Evolutionary conservation across 2,113 vertebrate species (phyloP), one percentile per base, ranked within the genome.

Genomic region (Collichthys lucidus): DNA sequence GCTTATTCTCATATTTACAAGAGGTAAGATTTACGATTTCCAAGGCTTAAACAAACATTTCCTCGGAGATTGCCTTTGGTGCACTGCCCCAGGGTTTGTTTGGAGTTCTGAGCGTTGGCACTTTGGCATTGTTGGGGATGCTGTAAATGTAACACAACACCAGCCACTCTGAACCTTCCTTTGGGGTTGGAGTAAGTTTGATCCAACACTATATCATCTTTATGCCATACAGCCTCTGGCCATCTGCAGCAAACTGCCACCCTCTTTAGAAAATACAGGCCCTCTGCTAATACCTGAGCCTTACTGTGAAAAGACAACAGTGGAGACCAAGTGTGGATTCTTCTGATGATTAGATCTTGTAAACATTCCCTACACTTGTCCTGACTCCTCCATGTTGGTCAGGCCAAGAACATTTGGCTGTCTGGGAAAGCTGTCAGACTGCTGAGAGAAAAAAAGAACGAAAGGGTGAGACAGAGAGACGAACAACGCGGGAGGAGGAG

Each of bases 361-460:
- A 82, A 84, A 74, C 69, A 79, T 76, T 82, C 65, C 26, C 29
- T 9, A 56, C 64, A 76, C 40, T 78, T 70, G 78, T 83, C 84
- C 44, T 1, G 31, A 77, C 60, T 90, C 47, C 75, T 87, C 56
- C 42, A 11, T 82, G 66, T 24, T 77, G 64, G 53, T 74, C 77
- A 50, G 60, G 77, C 75, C 78, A 71, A 88, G 85, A 89, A 82
- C 80, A 83, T 71, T 79, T 84, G 86, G 70, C 82, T 86, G 62
- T 74, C 73, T 76, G 56, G 63, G 69, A 76, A 79, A 79, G 64
- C 78, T 84, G 76, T 86, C 67, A 76, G 77, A 86, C 70, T 71
- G 79, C 71, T 59, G 77, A 78, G 42, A 79, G 65, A 79, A 42
- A 79, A 42, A 57, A 64, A 55, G 22, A 70, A 80, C 11, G 56